Evolutionary conservation across 2,113 vertebrate genomes (phyloP).

Genomic region (Rhea pennata): DNA sequence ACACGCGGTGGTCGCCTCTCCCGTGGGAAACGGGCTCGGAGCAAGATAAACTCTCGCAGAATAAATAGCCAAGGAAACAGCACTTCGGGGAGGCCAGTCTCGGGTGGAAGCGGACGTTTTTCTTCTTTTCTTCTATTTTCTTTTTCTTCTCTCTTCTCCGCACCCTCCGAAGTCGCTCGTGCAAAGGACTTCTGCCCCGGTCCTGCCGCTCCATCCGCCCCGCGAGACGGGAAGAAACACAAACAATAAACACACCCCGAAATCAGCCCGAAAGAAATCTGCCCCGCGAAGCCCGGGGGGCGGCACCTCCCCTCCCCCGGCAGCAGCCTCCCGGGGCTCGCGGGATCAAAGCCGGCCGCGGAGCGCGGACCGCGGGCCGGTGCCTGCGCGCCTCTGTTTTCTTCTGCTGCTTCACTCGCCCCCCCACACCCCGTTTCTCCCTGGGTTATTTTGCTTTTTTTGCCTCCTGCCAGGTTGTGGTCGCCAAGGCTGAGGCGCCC

Average conservation of each 20-base stretch:
- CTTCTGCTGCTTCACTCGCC: too few species aligned
- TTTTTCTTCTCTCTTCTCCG: background rate
- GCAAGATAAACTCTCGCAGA: background rate
- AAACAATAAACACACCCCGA: background rate
- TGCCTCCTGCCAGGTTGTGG: fast-evolving
- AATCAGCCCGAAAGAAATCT: background rate
- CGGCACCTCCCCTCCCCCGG: background rate
- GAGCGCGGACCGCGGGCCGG: background rate
- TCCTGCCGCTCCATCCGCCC: background rate
- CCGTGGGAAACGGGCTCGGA: background rate
- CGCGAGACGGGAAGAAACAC: background rate
- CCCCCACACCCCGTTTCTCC: background rate
- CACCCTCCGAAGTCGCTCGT: background rate
- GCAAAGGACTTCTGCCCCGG: background rate
- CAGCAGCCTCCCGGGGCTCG: background rate
- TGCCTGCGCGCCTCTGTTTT: background rate
- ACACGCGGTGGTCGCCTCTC: background rate
- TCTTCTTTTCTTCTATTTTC: too few species aligned
- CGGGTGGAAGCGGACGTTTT: background rate
- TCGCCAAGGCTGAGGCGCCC: too few species aligned
- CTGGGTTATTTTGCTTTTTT: background rate
- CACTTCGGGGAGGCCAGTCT: background rate
- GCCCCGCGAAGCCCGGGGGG: background rate
- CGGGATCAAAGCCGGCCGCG: background rate
- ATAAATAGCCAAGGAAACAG: background rate